Evolutionary conservation across 2,113 vertebrate species (phyloP).

Genomic region (Gobiocypris rarus): DNA sequence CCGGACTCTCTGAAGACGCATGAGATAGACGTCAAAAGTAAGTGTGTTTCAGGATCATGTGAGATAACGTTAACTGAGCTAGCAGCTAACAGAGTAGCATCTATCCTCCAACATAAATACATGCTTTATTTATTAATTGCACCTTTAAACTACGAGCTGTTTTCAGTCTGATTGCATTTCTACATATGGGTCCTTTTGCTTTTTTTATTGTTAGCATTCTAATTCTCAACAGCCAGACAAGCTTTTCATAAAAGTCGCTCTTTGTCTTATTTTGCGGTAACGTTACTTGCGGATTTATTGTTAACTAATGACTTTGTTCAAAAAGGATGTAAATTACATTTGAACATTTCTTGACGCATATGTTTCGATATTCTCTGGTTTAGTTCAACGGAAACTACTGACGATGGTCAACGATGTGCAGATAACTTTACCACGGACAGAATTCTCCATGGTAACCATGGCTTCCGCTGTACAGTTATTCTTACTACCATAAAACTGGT

Average conservation of each 20-base stretch:
- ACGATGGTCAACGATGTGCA: neutral
- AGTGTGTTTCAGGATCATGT: neutral
- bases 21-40: neutral
- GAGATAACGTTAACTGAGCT: neutral
- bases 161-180: neutral
- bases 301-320: neutral
- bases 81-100: conserved; percentile 18
- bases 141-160: neutral
- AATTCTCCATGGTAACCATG: neutral
- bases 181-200: neutral
- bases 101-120: neutral
- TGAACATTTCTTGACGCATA: neutral
- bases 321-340: neutral
- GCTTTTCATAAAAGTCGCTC: neutral
- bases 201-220: neutral
- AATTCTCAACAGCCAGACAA: neutral
- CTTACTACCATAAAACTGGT: neutral
- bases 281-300: neutral
- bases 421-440: neutral
- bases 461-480: neutral
- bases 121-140: neutral
- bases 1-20: neutral
- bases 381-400: neutral
- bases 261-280: neutral
- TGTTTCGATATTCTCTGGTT: neutral